Evolutionary conservation across 2,888 invertebrate genomes (phyloP).

Genomic region (Crossocerus cetratus): DNA sequence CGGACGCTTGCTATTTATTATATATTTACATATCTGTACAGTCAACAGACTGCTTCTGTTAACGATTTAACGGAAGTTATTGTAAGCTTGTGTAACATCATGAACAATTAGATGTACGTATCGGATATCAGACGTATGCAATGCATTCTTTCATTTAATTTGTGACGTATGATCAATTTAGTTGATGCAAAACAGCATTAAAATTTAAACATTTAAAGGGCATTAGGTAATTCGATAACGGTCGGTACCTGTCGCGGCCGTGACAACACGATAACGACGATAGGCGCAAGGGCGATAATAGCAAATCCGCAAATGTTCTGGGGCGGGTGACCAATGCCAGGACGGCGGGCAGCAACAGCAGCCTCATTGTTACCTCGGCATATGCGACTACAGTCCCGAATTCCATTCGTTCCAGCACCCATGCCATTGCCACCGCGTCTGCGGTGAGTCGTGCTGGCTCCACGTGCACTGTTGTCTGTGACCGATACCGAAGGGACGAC

Average conservation of each 20-base stretch:
- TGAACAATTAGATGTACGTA: too few species aligned
- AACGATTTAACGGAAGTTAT: too few species aligned
- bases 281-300: constrained; percentile 37
- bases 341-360: not conserved
- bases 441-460: constrained; percentile 22
- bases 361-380: too few species aligned
- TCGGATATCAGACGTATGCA: too few species aligned
- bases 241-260: constrained; percentile 4
- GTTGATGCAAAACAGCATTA: too few species aligned
- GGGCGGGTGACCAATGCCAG: constrained; percentile 32
- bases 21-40: too few species aligned
- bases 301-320: constrained; percentile 45
- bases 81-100: too few species aligned
- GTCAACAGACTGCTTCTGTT: too few species aligned
- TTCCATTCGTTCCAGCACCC: constrained; percentile 20
- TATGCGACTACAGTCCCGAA: too few species aligned
- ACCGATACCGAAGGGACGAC: not conserved
- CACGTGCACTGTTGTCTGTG: not conserved
- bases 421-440: constrained; percentile 15
- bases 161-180: too few species aligned
- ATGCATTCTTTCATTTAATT: too few species aligned
- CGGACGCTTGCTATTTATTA: too few species aligned
- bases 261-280: constrained; percentile 22
- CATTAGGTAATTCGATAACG: constrained; percentile 16
- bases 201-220: not conserved